Conservation (phyloP, 2,888 invertebrate species). For the Colostygia pectinataria region DNA sequence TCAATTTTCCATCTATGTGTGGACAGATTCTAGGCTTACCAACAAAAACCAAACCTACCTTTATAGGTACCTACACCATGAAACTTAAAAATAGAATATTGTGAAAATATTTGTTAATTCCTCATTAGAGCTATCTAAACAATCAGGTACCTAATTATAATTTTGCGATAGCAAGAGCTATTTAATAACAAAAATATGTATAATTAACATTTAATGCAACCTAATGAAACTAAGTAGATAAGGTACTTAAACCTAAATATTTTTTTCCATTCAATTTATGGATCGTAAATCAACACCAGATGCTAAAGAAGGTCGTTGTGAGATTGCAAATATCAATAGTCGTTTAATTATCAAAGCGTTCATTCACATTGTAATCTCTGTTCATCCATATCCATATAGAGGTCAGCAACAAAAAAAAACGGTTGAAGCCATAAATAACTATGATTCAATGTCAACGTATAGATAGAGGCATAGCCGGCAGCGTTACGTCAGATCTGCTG, state of each 20-base stretch:
- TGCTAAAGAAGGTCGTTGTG: constrained; percentile 26
- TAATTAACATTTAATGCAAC: neutral
- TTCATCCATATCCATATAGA: constrained; percentile 57
- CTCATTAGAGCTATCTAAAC: constrained; percentile 11
- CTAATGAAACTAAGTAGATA: constrained; percentile 6
- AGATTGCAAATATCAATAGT: constrained; percentile 41
- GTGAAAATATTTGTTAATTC: no score
- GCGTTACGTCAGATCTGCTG: constrained; percentile 46
- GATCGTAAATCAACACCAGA: constrained; percentile 28
- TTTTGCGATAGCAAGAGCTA: neutral
- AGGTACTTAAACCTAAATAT: neutral
- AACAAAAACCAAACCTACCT: no score
- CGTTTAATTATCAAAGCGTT: constrained; percentile 54
- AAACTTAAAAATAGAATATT: no score
- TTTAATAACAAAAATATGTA: neutral
- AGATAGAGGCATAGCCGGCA: constrained; percentile 44
- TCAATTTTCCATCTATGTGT: no score
- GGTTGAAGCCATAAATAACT: constrained; percentile 68
- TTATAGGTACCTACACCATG: no score
- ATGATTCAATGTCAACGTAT: constrained; percentile 74
- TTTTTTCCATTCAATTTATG: neutral
- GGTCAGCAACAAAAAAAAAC: constrained; percentile 60
- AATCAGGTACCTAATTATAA: neutral
- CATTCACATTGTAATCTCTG: constrained; percentile 64
- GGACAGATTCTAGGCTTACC: no score